Percentiles rank a stretch among this genome's conserved stretches.
Evolutionary conservation across 1,140 invertebrate genomes (phyloP).

Genomic region (Lepidurus apus): DNA sequence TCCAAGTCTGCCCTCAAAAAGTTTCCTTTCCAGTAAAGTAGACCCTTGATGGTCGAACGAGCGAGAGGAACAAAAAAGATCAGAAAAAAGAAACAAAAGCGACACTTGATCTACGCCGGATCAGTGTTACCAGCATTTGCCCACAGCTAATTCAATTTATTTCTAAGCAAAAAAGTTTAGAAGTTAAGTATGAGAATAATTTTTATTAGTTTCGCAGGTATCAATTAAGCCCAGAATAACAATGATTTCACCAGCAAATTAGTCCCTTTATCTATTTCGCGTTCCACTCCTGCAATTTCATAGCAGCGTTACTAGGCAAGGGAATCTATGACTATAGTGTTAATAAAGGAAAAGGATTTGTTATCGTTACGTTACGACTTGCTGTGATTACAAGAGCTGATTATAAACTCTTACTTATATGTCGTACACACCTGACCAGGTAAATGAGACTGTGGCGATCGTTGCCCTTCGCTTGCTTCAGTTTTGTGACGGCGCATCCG

Average conservation of each 20-base stretch:
- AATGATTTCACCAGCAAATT: too few relatives aligned
- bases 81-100: not conserved
- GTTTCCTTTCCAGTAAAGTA: not conserved
- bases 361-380: not conserved
- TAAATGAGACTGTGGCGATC: not conserved
- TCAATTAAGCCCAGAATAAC: too few relatives aligned
- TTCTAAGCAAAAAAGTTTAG: not conserved
- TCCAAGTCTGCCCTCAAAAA: conserved; percentile 25
- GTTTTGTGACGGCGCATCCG: not conserved
- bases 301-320: too few relatives aligned
- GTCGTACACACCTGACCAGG: not conserved
- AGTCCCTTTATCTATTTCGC: too few relatives aligned
- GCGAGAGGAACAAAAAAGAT: too few relatives aligned
- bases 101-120: not conserved
- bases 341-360: not conserved
- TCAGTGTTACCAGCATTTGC: not conserved
- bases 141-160: not conserved
- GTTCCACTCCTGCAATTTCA: too few relatives aligned
- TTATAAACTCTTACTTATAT: not conserved
- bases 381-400: not conserved
- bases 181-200: too few relatives aligned
- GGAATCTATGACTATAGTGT: too few relatives aligned
- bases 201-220: too few relatives aligned
- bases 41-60: not conserved
- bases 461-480: not conserved